phyloP scores from a whole-genome alignment of 2,797 vertebrate genomes.

The Molothrus aeneus region DNA sequence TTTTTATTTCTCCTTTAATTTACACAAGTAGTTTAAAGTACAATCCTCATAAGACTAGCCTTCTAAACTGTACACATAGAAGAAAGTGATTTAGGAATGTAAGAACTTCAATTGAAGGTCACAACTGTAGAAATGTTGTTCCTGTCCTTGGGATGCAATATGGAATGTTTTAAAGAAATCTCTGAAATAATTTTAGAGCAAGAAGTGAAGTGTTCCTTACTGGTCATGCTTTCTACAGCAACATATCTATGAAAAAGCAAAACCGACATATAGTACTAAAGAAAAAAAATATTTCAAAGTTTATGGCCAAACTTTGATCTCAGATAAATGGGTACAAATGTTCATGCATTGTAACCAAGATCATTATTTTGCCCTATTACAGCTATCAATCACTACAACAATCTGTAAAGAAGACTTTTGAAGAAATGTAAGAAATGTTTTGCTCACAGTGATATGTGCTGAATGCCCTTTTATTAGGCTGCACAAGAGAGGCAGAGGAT shows the following conservation, averaged over 20 bases:
- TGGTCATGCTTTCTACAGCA: neutral
- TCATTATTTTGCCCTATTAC: neutral
- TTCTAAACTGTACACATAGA: neutral
- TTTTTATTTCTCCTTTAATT: neutral
- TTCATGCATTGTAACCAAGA: neutral
- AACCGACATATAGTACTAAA: neutral
- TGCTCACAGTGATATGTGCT: neutral
- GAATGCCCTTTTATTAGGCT: neutral
- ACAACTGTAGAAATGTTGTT: neutral
- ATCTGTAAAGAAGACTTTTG: neutral
- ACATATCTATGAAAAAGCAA: neutral
- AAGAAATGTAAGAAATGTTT: neutral
- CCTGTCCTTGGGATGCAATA: neutral
- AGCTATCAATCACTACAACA: neutral
- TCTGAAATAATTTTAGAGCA: neutral
- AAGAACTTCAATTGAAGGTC: neutral
- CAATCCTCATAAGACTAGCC: neutral
- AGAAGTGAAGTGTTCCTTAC: neutral
- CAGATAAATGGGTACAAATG: neutral
- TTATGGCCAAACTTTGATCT: neutral
- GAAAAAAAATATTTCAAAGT: neutral
- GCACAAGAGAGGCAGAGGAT: neutral
- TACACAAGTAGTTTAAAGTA: neutral
- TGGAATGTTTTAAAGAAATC: neutral
- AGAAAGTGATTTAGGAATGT: neutral